phyloP scores from a whole-genome alignment of 2,888 invertebrate species.

The Saturnia pavonia region DNA sequence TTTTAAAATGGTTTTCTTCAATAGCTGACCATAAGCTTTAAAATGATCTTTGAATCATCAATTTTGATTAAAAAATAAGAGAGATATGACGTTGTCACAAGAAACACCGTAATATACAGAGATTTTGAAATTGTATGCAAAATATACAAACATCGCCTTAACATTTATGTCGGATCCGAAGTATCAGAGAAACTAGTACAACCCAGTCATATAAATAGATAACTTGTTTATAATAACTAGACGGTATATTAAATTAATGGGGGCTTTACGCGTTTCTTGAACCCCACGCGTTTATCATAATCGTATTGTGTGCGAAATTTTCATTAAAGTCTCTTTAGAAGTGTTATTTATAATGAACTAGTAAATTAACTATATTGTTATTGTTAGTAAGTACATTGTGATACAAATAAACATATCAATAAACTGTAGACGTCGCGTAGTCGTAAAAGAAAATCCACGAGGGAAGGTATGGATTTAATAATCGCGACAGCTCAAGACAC shows the following conservation, averaged over 20 bases:
- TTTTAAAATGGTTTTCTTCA: no score
- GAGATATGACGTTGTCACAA: no score
- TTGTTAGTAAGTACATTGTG: no score
- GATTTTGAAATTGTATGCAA: no score
- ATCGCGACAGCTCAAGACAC: not conserved
- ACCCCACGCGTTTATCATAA: not conserved
- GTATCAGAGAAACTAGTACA: slow-evolving; percentile 3
- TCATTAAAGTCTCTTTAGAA: not conserved
- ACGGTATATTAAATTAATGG: not conserved
- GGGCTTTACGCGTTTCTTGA: not conserved
- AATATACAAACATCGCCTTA: not conserved
- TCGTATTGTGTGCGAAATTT: not conserved
- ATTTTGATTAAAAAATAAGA: no score
- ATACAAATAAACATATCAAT: no score
- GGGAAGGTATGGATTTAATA: not conserved
- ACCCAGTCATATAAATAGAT: not conserved
- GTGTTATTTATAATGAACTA: not conserved
- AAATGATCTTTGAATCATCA: no score
- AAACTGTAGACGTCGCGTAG: no score
- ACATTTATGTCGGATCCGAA: not conserved
- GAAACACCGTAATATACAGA: no score
- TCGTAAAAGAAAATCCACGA: not conserved
- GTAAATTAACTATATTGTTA: no score
- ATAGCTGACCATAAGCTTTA: no score
- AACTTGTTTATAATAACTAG: not conserved